phyloP scores from a whole-genome alignment of 1,140 invertebrate species.

The Cydia pomonella region DNA sequence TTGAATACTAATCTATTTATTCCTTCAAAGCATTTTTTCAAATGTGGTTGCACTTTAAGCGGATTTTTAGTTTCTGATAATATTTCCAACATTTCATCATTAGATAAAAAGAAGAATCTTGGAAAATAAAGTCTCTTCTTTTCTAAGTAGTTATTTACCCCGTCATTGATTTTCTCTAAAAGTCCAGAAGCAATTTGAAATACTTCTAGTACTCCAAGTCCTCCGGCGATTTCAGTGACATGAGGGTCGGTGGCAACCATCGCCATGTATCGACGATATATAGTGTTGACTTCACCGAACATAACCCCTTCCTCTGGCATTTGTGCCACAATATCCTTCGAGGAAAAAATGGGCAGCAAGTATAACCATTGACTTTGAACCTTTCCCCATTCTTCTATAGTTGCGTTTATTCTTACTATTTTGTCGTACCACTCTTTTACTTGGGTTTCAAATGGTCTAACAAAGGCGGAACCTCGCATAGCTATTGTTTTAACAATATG shows the following conservation, averaged over 20 bases:
- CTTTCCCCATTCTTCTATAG: constrained; percentile 94
- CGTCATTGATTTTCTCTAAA: constrained; percentile 91
- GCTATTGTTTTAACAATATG: constrained; percentile 94
- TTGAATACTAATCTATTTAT: constrained; percentile 88
- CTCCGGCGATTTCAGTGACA: constrained; percentile 88
- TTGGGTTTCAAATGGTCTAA: constrained; percentile 92
- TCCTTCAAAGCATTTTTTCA: constrained; percentile 96
- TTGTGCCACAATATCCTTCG: constrained; percentile 95
- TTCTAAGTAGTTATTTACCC: constrained; percentile 94
- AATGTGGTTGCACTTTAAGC: constrained; percentile 92
- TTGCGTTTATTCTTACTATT: constrained; percentile 88
- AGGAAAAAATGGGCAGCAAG: constrained; percentile 95
- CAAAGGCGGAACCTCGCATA: constrained; percentile 95
- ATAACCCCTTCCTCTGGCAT: constrained; percentile 94
- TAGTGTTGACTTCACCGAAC: constrained; percentile 88
- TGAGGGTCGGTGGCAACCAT: constrained; percentile 86
- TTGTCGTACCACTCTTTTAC: constrained; percentile 91
- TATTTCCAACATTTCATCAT: constrained; percentile 97
- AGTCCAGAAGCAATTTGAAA: constrained; percentile 87
- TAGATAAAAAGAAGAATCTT: constrained; percentile 96
- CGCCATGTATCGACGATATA: constrained; percentile 91
- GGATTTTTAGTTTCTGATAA: constrained; percentile 96
- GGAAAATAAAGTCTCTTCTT: constrained; percentile 95
- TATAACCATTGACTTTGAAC: constrained; percentile 95
- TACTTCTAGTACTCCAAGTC: constrained; percentile 87